Evolutionary conservation across 1,140 invertebrate genomes (phyloP).

Genomic region (Neodiprion pinetum): DNA sequence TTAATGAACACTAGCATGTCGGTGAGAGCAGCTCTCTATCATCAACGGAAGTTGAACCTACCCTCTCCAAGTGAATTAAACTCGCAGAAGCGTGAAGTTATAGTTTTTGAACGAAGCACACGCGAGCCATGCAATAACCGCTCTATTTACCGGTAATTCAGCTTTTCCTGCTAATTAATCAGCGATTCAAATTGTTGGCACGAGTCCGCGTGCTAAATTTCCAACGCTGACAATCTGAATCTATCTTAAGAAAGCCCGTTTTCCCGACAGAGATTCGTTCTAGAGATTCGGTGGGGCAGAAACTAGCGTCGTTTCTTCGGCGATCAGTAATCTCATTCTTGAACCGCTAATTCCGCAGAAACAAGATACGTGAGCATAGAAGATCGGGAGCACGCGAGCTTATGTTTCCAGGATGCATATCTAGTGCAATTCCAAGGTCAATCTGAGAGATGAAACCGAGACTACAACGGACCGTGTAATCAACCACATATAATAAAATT

Average conservation of each 20-base stretch:
- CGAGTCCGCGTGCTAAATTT: background rate
- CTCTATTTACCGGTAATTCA: background rate
- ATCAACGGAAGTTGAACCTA: background rate
- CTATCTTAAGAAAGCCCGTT: no score
- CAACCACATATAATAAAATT: no score
- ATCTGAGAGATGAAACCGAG: background rate
- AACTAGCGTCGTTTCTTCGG: no score
- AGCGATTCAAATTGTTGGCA: background rate
- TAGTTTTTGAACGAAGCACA: background rate
- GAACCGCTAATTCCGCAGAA: background rate
- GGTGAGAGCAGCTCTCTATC: no score
- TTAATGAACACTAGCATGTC: no score
- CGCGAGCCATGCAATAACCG: background rate
- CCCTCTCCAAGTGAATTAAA: background rate
- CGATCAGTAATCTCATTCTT: background rate
- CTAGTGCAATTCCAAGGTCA: conserved; percentile 3
- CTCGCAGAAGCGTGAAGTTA: background rate
- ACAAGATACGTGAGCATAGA: background rate
- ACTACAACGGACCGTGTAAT: no score
- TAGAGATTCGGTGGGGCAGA: no score
- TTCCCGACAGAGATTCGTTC: no score
- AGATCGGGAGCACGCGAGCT: background rate
- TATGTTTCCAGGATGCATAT: background rate
- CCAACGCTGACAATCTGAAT: background rate
- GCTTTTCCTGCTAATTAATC: background rate